A percentile compares a stretch with the other conserved stretches of the same genome.
Conservation (phyloP, 2,888 invertebrate genomes). For the Oligia fasciuncula region DNA sequence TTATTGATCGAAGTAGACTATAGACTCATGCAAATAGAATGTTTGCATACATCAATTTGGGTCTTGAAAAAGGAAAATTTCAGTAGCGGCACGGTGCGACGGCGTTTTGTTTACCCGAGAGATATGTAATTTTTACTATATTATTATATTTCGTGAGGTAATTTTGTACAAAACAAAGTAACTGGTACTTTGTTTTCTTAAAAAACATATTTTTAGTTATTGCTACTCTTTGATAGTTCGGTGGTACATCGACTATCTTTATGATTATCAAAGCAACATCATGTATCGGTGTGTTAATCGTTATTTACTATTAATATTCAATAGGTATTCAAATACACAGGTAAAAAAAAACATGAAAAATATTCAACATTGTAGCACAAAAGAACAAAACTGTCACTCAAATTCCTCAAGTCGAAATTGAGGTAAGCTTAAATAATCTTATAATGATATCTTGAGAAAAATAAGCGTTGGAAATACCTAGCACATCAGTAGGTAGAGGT, state of each 20-base stretch:
- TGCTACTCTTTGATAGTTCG: neutral
- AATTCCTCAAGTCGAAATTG: slow-evolving; percentile 30
- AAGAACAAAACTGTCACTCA: slow-evolving; percentile 27
- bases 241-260: neutral
- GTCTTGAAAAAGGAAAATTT: neutral
- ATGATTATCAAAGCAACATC: neutral
- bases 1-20: too few species aligned
- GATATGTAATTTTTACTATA: neutral
- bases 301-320: neutral
- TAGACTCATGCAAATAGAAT: neutral
- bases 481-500: neutral
- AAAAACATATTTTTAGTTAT: neutral
- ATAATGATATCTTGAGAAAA: slow-evolving; percentile 25
- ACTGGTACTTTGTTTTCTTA: neutral
- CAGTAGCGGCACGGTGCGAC: neutral
- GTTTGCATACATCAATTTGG: neutral
- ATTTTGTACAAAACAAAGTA: too few species aligned
- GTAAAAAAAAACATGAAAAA: neutral
- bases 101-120: neutral
- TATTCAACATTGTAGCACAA: neutral
- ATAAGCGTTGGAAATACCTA: neutral
- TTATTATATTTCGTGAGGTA: neutral
- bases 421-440: slow-evolving; percentile 17
- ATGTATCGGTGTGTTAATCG: neutral
- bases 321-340: neutral